A percentile compares a stretch with the other conserved stretches of the same genome.
These are phyloP conservation scores for Megaptera novaeangliae DNA, from an alignment of 2,113 vertebrate genomes.

Conservation along the genomic window DNA sequence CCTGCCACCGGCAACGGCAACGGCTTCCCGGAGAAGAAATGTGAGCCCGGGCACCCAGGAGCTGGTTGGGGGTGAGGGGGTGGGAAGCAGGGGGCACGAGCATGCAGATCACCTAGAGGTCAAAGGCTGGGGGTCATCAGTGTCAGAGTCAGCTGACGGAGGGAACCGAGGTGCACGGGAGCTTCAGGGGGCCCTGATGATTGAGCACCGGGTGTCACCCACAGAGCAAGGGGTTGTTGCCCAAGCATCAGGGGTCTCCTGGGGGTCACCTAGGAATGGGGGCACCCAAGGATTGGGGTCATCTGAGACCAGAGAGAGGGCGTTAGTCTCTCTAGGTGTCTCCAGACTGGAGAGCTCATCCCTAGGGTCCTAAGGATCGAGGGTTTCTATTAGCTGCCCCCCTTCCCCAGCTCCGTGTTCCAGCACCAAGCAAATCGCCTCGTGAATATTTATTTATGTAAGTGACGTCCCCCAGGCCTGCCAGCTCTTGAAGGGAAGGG, in stretches of 20 bases:
- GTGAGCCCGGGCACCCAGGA: conserved; percentile 69
- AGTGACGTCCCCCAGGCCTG: background rate
- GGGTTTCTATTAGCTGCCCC: accelerated
- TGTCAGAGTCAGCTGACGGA: background rate
- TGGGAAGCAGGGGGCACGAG: background rate
- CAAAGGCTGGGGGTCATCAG: background rate
- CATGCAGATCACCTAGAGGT: background rate
- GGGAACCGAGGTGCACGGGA: accelerated
- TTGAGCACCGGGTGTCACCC: background rate
- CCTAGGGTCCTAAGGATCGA: background rate
- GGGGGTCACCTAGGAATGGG: background rate
- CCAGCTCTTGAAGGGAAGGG: background rate
- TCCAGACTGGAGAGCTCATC: background rate
- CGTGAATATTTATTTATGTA: background rate
- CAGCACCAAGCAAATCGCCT: background rate
- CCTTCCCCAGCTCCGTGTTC: background rate
- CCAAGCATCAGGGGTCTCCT: background rate
- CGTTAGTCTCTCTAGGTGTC: background rate
- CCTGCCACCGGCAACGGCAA: conserved; percentile 55
- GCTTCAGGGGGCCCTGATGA: background rate
- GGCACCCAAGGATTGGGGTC: background rate
- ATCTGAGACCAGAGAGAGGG: background rate
- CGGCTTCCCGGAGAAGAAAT: conserved; percentile 83
- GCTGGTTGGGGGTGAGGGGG: background rate
- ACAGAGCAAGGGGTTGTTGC: no score